phyloP scores from a whole-genome alignment of 1,140 invertebrate species.

The Drosophila truncata region DNA sequence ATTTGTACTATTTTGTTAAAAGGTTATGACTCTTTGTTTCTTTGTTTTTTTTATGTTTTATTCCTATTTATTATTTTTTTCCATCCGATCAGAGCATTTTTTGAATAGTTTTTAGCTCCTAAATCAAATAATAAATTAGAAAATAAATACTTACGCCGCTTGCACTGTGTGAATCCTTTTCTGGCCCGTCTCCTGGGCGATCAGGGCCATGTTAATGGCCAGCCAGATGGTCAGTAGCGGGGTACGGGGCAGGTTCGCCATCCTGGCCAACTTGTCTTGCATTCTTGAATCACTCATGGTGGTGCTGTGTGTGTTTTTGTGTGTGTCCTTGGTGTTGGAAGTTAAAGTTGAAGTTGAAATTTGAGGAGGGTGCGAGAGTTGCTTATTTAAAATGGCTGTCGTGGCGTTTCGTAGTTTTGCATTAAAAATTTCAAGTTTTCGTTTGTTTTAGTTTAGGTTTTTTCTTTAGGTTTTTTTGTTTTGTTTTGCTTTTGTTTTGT shows the following conservation, averaged over 20 bases:
- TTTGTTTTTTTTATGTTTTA: too few relatives aligned
- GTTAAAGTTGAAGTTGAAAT: conserved; percentile 27
- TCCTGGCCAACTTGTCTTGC: conserved; percentile 65
- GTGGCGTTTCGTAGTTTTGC: conserved; percentile 57
- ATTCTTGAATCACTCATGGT: conserved; percentile 83
- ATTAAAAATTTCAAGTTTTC: conserved; percentile 63
- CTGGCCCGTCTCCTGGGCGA: conserved; percentile 77
- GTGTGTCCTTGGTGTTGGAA: conserved; percentile 38
- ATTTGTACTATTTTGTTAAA: too few relatives aligned
- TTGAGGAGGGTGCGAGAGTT: conserved; percentile 56
- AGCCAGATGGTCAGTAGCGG: conserved; percentile 84
- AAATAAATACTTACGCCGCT: conserved; percentile 76
- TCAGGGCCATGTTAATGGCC: conserved; percentile 81
- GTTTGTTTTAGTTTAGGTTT: conserved; percentile 44
- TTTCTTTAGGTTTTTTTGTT: conserved; percentile 24
- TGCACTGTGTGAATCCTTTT: conserved; percentile 76
- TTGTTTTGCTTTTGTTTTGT: conserved; percentile 14
- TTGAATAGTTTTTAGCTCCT: background rate
- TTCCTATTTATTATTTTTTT: background rate
- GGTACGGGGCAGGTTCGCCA: conserved; percentile 71
- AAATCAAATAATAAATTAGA: background rate
- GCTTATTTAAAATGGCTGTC: conserved; percentile 60
- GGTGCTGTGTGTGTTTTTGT: conserved; percentile 42
- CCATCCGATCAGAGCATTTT: background rate
- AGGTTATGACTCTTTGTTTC: too few relatives aligned